phyloP scores from a whole-genome alignment of 1,140 invertebrate genomes.

The Calephelis virginiensis region DNA sequence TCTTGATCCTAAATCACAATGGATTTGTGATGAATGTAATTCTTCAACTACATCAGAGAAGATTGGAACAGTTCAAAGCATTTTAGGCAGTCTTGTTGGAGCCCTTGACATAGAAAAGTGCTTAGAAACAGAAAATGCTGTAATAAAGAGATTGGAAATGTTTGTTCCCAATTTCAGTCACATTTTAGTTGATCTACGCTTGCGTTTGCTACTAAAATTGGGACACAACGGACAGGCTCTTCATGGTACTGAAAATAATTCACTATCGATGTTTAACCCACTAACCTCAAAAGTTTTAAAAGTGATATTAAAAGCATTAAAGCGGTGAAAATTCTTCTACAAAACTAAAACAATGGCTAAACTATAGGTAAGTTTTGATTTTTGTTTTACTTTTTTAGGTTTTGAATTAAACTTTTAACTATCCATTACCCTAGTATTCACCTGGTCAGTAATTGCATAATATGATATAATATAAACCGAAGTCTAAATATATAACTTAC shows the following conservation, averaged over 20 bases:
- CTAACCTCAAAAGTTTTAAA: slow-evolving; percentile 5
- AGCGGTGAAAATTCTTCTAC: too few relatives aligned
- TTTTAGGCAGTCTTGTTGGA: slow-evolving; percentile 70
- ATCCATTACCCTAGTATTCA: too few relatives aligned
- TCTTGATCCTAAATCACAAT: slow-evolving; percentile 50
- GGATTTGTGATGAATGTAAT: slow-evolving; percentile 73
- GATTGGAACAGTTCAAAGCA: slow-evolving; percentile 57
- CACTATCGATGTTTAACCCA: slow-evolving; percentile 9
- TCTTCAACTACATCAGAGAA: slow-evolving; percentile 40
- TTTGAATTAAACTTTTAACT: too few relatives aligned
- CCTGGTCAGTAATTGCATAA: too few relatives aligned
- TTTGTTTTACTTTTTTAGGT: too few relatives aligned
- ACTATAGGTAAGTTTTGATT: too few relatives aligned
- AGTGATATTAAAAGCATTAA: neutral
- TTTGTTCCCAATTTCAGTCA: slow-evolving; percentile 73
- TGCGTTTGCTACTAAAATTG: slow-evolving; percentile 48
- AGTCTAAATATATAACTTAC: too few relatives aligned
- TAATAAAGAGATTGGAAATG: slow-evolving; percentile 59
- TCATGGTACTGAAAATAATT: slow-evolving; percentile 42
- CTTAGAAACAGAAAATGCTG: slow-evolving; percentile 57
- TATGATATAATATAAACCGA: too few relatives aligned
- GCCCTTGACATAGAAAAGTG: slow-evolving; percentile 54
- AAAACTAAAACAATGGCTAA: too few relatives aligned
- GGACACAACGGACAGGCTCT: slow-evolving; percentile 41
- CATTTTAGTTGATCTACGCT: slow-evolving; percentile 68